A percentile compares a stretch with the other conserved stretches of the same genome.
Evolutionary conservation across 2,888 invertebrate genomes (phyloP).

Genomic region (Plebejus melissa): DNA sequence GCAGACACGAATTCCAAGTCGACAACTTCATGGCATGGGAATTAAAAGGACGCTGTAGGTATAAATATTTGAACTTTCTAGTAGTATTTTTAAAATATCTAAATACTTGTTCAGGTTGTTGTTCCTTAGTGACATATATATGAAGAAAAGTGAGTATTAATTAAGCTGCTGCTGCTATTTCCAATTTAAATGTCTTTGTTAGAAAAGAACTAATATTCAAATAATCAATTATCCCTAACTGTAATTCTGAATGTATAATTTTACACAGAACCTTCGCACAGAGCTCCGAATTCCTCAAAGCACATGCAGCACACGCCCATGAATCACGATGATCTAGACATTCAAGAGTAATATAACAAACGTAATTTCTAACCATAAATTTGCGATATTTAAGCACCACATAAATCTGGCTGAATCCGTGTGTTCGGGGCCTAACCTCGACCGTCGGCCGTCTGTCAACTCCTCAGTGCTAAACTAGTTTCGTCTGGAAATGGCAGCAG

Average conservation of each 20-base stretch:
- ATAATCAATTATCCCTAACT: background rate
- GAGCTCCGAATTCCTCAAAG: background rate
- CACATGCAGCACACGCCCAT: background rate
- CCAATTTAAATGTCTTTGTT: background rate
- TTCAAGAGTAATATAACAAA: constrained; percentile 15
- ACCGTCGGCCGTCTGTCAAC: constrained; percentile 37
- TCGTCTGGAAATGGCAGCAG: constrained; percentile 41
- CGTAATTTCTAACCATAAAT: constrained; percentile 16
- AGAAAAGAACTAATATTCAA: background rate
- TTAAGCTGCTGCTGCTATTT: background rate
- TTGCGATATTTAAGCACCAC: constrained; percentile 21
- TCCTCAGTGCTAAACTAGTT: constrained; percentile 38
- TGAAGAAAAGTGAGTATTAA: background rate
- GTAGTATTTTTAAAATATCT: background rate
- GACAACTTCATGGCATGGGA: background rate
- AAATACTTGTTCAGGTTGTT: no score
- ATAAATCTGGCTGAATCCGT: constrained; percentile 20
- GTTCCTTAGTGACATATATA: background rate
- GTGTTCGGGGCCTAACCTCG: constrained; percentile 38
- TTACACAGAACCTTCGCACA: background rate
- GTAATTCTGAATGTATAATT: background rate
- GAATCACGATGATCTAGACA: constrained; percentile 17
- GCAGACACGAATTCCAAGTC: constrained; percentile 8
- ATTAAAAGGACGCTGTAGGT: background rate
- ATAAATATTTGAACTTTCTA: background rate